phyloP scores from a whole-genome alignment of 2,113 vertebrate species.

The Bostrychus sinensis region DNA sequence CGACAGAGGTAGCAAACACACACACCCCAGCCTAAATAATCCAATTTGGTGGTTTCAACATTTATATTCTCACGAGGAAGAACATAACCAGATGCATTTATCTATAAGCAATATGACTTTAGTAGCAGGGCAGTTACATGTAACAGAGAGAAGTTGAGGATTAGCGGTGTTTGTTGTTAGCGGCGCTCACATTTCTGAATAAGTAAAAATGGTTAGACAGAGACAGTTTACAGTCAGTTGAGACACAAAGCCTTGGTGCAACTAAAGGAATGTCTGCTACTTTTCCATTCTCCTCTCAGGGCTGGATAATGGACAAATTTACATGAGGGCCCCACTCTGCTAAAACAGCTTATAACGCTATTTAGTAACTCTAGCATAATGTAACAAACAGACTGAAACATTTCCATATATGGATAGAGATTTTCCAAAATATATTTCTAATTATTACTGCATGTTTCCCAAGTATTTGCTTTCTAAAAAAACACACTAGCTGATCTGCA shows the following conservation, averaged over 20 bases:
- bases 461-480: slow-evolving; percentile 58
- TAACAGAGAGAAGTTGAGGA: slow-evolving; percentile 31
- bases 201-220: slow-evolving; percentile 44
- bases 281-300: slow-evolving; percentile 64
- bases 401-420: slow-evolving; percentile 3
- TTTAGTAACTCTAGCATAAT: slow-evolving; percentile 14
- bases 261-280: slow-evolving; percentile 73
- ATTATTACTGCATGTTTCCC: slow-evolving; percentile 45
- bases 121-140: slow-evolving; percentile 13
- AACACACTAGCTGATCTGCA: slow-evolving; percentile 97
- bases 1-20: slow-evolving; percentile 16
- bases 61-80: slow-evolving; percentile 27
- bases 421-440: slow-evolving; percentile 29
- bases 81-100: slow-evolving; percentile 35
- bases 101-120: slow-evolving; percentile 4
- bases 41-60: slow-evolving; percentile 53
- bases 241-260: slow-evolving; percentile 66
- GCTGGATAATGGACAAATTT: slow-evolving; percentile 56
- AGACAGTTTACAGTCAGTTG: slow-evolving; percentile 38
- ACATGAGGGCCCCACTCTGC: slow-evolving; percentile 47
- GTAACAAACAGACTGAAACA: slow-evolving; percentile 6
- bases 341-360: slow-evolving; percentile 37
- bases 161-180: slow-evolving; percentile 19
- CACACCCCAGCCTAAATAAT: slow-evolving; percentile 34
- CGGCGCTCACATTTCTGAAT: slow-evolving; percentile 38